phyloP scores from a whole-genome alignment of 2,113 vertebrate genomes.

The Gallinago media region DNA sequence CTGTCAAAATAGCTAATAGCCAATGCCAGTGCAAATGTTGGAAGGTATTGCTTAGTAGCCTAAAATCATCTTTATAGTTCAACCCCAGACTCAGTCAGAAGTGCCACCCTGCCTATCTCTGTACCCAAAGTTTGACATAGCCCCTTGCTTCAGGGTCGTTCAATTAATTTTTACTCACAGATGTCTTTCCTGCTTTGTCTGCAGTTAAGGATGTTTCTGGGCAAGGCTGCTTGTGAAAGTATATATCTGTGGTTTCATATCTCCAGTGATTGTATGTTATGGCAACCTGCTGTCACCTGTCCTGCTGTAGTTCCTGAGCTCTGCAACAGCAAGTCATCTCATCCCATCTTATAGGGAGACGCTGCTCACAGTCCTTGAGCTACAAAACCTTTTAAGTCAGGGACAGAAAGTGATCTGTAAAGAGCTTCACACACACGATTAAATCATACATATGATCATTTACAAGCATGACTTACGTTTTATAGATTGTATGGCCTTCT shows the following conservation, averaged over 20 bases:
- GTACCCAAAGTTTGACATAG: neutral
- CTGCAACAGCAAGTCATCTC: neutral
- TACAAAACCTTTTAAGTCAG: neutral
- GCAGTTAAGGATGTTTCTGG: neutral
- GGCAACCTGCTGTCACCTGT: neutral
- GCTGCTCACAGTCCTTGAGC: neutral
- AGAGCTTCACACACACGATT: neutral
- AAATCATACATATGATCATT: neutral
- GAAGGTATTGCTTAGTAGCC: neutral
- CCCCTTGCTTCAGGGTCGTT: neutral
- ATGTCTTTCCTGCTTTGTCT: fast-evolving
- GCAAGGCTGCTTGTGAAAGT: neutral
- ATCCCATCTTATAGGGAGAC: neutral
- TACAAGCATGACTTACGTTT: neutral
- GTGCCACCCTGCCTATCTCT: neutral
- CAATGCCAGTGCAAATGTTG: neutral
- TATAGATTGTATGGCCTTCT: neutral
- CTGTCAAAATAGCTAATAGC: neutral
- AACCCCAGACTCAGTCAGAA: neutral
- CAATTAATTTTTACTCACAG: neutral
- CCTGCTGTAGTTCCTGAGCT: neutral
- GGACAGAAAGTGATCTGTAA: neutral
- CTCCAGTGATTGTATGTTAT: neutral
- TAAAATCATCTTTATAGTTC: neutral
- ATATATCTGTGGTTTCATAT: neutral